Percentiles rank a stretch among this genome's conserved stretches.
These are phyloP conservation scores for Chromoteleia sp. DNA, from an alignment of 2,888 invertebrate species.

Conservation along the genomic window DNA sequence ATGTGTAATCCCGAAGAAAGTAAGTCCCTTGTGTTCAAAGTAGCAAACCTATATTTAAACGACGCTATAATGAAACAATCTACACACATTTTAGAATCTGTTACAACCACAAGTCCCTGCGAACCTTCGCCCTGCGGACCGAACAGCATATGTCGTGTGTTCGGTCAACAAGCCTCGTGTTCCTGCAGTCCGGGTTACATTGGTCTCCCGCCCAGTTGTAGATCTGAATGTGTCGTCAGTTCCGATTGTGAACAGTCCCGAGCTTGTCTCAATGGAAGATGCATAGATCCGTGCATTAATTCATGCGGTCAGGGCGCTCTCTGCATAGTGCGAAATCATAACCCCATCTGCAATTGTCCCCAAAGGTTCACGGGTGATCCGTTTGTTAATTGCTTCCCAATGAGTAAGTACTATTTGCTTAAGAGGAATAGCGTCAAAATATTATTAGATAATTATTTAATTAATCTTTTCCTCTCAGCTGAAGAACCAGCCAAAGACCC, in stretches of 20 bases:
- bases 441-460: not conserved
- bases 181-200: constrained; percentile 85
- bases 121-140: constrained; percentile 85
- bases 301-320: constrained; percentile 86
- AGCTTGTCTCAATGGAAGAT: constrained; percentile 86
- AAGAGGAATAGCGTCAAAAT: too few relatives aligned
- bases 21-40: constrained; percentile 63
- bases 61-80: not conserved
- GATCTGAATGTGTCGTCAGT: constrained; percentile 86
- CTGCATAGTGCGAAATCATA: constrained; percentile 87
- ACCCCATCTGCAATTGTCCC: constrained; percentile 87
- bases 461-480: constrained; percentile 19
- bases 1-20: constrained; percentile 79
- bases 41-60: not conserved
- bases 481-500: constrained; percentile 68
- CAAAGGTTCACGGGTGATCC: constrained; percentile 86
- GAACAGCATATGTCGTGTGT: constrained; percentile 85
- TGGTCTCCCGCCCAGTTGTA: constrained; percentile 85
- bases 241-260: constrained; percentile 86
- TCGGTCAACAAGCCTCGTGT: constrained; percentile 85
- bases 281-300: constrained; percentile 87
- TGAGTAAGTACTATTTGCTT: constrained; percentile 88
- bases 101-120: constrained; percentile 79
- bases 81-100: constrained; percentile 27
- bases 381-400: constrained; percentile 87